phyloP scores from a whole-genome alignment of 2,797 vertebrate species.

The Xenops minutus region DNA sequence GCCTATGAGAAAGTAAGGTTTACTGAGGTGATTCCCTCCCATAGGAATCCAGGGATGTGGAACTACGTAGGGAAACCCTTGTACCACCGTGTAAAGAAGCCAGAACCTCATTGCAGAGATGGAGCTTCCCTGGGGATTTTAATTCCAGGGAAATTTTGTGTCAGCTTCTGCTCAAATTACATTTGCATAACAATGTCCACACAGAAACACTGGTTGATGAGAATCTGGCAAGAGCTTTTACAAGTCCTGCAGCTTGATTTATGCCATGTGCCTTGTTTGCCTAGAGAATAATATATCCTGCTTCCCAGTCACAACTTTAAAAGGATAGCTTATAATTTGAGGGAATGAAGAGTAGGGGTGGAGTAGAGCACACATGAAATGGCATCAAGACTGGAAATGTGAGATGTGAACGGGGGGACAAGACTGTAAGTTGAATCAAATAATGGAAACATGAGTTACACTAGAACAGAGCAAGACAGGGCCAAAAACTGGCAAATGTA shows the following conservation, averaged over 20 bases:
- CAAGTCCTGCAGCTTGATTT: not conserved
- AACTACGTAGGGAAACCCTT: not conserved
- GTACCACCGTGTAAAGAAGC: not conserved
- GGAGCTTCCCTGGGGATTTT: not conserved
- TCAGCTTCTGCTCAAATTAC: not conserved
- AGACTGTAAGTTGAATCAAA: not conserved
- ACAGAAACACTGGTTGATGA: not conserved
- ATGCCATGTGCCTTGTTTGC: not conserved
- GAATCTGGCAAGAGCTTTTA: not conserved
- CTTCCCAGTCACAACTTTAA: not conserved
- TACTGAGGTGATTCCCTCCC: not conserved
- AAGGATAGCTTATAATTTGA: not conserved
- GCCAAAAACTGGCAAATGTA: not conserved
- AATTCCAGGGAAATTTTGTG: not conserved
- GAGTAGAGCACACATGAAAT: not conserved
- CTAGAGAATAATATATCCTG: not conserved
- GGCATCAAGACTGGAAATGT: rapidly evolving
- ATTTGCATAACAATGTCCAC: not conserved
- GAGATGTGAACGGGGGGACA: not conserved
- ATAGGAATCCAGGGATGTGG: not conserved
- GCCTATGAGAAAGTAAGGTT: not conserved
- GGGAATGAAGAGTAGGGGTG: not conserved
- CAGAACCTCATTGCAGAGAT: not conserved
- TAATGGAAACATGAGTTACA: not conserved
- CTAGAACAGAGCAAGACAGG: not conserved